Base-by-base conservation (phyloP, 2,888 invertebrate species). In the Pristionchus fissidentatus region DNA sequence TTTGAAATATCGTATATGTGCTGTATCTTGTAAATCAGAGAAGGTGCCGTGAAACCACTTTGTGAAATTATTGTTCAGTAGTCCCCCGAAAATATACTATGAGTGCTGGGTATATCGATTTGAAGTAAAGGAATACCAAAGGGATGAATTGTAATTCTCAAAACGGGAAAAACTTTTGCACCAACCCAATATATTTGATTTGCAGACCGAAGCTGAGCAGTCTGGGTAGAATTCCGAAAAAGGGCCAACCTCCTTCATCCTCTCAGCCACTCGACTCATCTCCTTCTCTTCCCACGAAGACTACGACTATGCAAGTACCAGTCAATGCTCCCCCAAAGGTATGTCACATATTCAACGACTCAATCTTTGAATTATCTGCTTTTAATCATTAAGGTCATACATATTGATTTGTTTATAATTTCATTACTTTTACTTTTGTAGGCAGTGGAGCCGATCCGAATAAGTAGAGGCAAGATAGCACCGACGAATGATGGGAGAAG, bases 171-270 rank as follows among this genome's bases (percentile, higher is more conserved):
- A n/a, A n/a, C n/a, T n/a, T n/a, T n/a, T n/a, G n/a, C n/a, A n/a
- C n/a, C n/a, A n/a, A 35, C 22, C 38, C 5, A 35, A 3, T 26
- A 1, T 19, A 15, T 32, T 35, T 35, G 15, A 70, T 70, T n/a
- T 70, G 19, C 70, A 70, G 70, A n/a, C 70, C 70, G 7, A 70
- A 70, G n/a, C 5, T 70, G 41, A 41, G 70, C 41, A 70, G 41
- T 41, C 70, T 70, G 4, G 70, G 70, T n/a, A 38, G 70, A 70
- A 70, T 70, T 41, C 70, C 41, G n/a, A 70, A 41, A 35, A 70
- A 41, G 41, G 38, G 70, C 13, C 70, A 70, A 32, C 8, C 70
- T 10, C 7, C 32, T 41, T 2, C 15, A 10, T n/a, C n/a, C 19
- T 1, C 26, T n/a, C 41, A 13, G 1, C 70, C 29, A 60, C 32